Conservation (phyloP, 1,140 invertebrate species). For the Drosophila prosaltans region DNA sequence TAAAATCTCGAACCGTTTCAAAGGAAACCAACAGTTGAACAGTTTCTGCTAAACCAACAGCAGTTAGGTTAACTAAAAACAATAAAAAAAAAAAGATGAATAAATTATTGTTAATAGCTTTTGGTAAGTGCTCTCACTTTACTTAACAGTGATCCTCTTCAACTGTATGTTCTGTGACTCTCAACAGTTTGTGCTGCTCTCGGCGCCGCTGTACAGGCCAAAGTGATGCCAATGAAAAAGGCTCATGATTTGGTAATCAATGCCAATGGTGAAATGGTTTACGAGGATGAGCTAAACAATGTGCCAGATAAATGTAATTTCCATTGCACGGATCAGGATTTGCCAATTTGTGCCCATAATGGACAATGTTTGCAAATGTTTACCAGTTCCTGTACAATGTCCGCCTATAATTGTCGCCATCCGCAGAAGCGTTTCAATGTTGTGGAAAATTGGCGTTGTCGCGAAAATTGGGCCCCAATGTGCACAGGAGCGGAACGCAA, state of each 20-base stretch:
- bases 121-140: constrained; percentile 35
- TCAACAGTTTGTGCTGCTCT: constrained; percentile 27
- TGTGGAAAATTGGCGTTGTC: constrained; percentile 62
- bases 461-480: constrained; percentile 46
- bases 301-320: constrained; percentile 56
- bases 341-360: constrained; percentile 61
- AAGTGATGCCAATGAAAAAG: constrained; percentile 41
- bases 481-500: constrained; percentile 52
- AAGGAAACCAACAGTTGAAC: constrained; percentile 58
- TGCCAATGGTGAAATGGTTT: constrained; percentile 53
- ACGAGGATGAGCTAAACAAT: constrained; percentile 20
- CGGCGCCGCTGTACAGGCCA: constrained; percentile 29
- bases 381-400: constrained; percentile 59
- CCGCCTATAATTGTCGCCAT: constrained; percentile 71
- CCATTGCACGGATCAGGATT: constrained; percentile 47
- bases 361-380: constrained; percentile 69
- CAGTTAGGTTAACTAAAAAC: constrained; percentile 55
- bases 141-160: background rate
- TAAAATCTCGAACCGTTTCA: constrained; percentile 40
- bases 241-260: constrained; percentile 52
- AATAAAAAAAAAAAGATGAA: constrained; percentile 34
- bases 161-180: background rate
- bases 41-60: constrained; percentile 53
- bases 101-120: constrained; percentile 25
- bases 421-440: constrained; percentile 62